phyloP scores from a whole-genome alignment of 1,140 invertebrate genomes.

The silkworm (Bombyx mori) region DNA sequence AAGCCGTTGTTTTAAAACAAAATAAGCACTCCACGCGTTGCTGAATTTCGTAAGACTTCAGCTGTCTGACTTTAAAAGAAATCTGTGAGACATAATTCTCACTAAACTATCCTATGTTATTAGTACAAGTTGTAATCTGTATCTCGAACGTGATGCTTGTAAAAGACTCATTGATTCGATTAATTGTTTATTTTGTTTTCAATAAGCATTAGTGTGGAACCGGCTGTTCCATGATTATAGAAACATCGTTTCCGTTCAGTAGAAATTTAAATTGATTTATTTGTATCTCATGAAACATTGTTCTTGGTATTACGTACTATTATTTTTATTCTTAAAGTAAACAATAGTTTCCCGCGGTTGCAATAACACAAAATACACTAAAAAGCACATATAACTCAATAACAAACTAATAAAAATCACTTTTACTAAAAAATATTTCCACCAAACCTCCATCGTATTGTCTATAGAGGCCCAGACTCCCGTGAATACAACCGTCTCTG shows the following conservation, averaged over 20 bases:
- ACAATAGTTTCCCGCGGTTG: conserved; percentile 71
- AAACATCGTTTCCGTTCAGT: conserved; percentile 7
- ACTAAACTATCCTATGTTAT: no score
- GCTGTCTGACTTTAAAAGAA: no score
- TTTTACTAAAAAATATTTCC: conserved; percentile 72
- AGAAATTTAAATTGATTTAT: conserved; percentile 4
- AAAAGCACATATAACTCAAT: conserved; percentile 66
- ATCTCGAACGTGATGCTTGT: no score
- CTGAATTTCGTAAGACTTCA: no score
- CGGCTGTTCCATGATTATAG: not conserved
- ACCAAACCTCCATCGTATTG: conserved; percentile 73
- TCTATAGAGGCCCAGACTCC: conserved; percentile 75
- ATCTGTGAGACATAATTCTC: no score
- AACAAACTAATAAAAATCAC: conserved; percentile 65
- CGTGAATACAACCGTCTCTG: conserved; percentile 77
- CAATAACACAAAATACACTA: conserved; percentile 71
- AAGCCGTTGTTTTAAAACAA: conserved; percentile 2
- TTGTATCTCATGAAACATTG: conserved; percentile 2
- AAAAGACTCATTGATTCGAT: no score
- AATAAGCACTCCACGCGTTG: not conserved
- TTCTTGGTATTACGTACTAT: not conserved
- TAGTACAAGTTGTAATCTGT: no score
- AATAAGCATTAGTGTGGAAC: no score
- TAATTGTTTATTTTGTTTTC: no score
- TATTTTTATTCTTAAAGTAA: conserved; percentile 36